Evolutionary conservation across 2,888 invertebrate genomes (phyloP), one percentile per base, ranked within the genome.

Genomic region (Macaria notata): DNA sequence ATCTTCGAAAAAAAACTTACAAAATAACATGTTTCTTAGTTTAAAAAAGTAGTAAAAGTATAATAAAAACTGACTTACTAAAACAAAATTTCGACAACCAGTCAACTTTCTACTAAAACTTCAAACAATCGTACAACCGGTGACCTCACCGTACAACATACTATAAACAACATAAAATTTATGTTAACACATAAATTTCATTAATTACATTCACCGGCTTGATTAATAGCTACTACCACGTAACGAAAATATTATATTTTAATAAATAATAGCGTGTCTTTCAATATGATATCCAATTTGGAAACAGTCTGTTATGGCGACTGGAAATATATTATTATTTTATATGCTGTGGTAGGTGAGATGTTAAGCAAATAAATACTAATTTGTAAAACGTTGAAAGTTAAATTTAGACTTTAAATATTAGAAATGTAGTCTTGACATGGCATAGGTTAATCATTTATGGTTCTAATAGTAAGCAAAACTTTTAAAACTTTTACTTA

Each of bases 161-260:
- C 75, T 77, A 70, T 69, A 70, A 73, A 75, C 73, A 78, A 68
- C 70, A 76, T 78, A 73, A 80, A 83, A 86, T 86, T 84, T 84
- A 84, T 82, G 82, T 73, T 68, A 72, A 61, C 70, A 78, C 84
- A 87, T 88, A 86, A 88, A 88, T 88, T 84, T 82, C 79, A 82
- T 86, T 88, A 88, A 88, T 88, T 86, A 88, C 85, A 76, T 75
- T 71, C 80, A 75, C 70, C 64, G 63, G 63, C 65, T 78, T 88
- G 86, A 88, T 87, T 80, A 80, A 88, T 84, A 65, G 65, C 68
- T 70, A 72, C 77, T 79, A 81, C 78, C 68, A 76, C 73, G 79
- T 78, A 80, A 84, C 81, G 74, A 79, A 83, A 71, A 85, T 82
- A 79, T 78, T 81, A 79, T 78, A 73, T 74, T 78, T 82, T 8